Percentiles rank a stretch among this genome's conserved stretches.
phyloP scores from a whole-genome alignment of 1,140 invertebrate species.

The Neotoxoptera formosana region DNA sequence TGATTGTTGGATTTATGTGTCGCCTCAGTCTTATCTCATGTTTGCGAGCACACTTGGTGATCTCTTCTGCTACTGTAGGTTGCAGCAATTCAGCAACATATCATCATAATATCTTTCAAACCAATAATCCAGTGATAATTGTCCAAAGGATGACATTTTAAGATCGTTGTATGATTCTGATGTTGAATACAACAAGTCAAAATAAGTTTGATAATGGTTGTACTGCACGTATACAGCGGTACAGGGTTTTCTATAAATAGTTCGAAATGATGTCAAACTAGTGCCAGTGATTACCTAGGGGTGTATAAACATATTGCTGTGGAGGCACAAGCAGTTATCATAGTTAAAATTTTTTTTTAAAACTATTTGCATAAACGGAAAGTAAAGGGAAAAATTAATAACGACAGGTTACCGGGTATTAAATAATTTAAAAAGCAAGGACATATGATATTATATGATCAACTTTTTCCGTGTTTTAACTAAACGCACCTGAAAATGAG shows the following conservation, averaged over 20 bases:
- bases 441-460: too few species aligned
- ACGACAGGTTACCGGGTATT: too few species aligned
- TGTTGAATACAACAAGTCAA: background rate
- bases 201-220: background rate
- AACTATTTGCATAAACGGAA: too few species aligned
- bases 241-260: background rate
- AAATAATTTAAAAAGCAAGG: too few species aligned
- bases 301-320: too few species aligned
- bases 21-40: background rate
- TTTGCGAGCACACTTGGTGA: background rate
- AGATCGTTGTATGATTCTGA: background rate
- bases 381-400: too few species aligned
- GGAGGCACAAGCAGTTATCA: too few species aligned
- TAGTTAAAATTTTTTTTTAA: too few species aligned
- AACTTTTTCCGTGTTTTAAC: too few species aligned
- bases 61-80: background rate
- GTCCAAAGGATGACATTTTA: background rate
- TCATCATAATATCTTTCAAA: background rate
- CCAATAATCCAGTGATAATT: background rate
- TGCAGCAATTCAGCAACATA: background rate
- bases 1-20: background rate
- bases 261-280: background rate
- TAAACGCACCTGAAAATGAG: too few species aligned
- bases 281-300: too few species aligned
- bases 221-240: background rate